These are phyloP conservation scores for Proales similis DNA, from an alignment of 1,140 invertebrate genomes.

Conservation along the genomic window DNA sequence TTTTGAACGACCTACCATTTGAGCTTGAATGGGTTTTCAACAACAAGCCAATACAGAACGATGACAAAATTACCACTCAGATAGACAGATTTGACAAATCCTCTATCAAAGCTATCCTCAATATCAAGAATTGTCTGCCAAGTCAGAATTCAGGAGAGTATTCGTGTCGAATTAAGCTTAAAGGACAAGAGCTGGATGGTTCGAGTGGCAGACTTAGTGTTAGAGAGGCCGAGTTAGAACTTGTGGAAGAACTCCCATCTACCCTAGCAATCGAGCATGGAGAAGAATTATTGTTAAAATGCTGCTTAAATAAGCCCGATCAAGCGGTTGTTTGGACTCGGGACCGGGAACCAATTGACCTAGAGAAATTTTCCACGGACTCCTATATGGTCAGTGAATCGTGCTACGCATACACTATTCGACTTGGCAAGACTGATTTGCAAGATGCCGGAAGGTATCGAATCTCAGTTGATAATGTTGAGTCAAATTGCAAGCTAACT, in stretches of 20 bases:
- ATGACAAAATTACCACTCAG: not conserved
- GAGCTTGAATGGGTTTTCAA: conserved; percentile 10
- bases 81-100: conserved; percentile 1
- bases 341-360: not conserved
- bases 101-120: not conserved
- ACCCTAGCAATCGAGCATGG: not conserved
- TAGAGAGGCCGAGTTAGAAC: conserved; percentile 1
- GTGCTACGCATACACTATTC: conserved; percentile 1
- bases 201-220: not conserved
- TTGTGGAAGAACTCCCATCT: conserved; percentile 2
- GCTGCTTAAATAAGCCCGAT: conserved; percentile 1
- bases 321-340: conserved; percentile 16
- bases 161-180: not conserved
- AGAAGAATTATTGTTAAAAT: conserved; percentile 6
- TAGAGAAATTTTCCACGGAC: not conserved
- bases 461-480: not conserved
- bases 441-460: not conserved
- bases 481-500: conserved; percentile 4
- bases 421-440: not conserved
- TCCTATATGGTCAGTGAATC: not conserved
- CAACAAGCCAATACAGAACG: not conserved
- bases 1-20: not conserved
- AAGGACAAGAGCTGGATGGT: not conserved
- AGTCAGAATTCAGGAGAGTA: not conserved
- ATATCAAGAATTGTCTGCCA: not conserved